Base-by-base conservation (phyloP, 2,797 vertebrate species). In the Sorex maritimensis region DNA sequence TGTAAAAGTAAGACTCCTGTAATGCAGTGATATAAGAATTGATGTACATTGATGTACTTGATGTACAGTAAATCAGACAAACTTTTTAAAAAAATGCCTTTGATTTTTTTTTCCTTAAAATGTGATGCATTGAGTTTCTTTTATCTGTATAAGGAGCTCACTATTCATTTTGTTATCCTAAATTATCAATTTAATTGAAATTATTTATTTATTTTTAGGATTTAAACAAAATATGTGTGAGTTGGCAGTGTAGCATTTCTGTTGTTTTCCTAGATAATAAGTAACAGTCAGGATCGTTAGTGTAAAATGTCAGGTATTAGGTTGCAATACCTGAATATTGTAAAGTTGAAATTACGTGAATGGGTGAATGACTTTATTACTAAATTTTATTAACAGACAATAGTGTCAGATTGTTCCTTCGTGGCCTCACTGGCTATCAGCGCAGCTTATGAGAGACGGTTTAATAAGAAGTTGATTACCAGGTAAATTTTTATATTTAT, bases 321-420 rank as follows among this genome's bases (percentile, higher is more conserved):
- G n/a, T 75, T 19, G 4, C 58, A 78, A 2, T 88, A 24, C 10
- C 65, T 93, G 71, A 69, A 30, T 83, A 38, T 26, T 78, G 2
- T 79, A 79, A 69, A 72, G 38, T 79, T 83, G 34, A 84, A 86
- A 58, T 72, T 89, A 30, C 15, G 17, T 73, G 68, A 82, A 77
- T 87, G 38, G 95, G 28, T 72, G 15, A 78, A 78, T 71, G 19
- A 86, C 46, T 69, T 44, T 68, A 26, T 96, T 88, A 24, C 78
- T 91, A 41, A 2, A 52, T 92, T 97, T 94, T 81, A 78, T 91
- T 97, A 34, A 72, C 93, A 99, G 99, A 99, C 99, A 44, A 99
- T 99, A 94, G 99, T 99, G 74, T 99, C 99, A n/a, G 99, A 99
- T 97, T 99, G 99, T 96, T 99, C 99, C 1, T 99, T 99, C 0